These are phyloP conservation scores for Stegana nigrithorax DNA, from an alignment of 2,888 invertebrate species.

Conservation along the genomic window DNA sequence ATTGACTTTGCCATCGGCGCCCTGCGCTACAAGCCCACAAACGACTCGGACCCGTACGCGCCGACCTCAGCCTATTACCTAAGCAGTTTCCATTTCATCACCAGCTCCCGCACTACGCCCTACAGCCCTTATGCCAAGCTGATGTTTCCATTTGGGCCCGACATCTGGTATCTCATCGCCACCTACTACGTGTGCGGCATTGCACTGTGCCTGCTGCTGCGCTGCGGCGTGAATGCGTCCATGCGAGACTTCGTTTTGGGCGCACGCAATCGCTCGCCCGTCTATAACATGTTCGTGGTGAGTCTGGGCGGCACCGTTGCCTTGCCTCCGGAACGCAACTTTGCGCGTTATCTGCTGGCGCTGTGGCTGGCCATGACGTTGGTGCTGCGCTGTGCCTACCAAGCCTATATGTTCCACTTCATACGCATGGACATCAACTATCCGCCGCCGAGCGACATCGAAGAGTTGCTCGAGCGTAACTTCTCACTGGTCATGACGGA, in stretches of 20 bases:
- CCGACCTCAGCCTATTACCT: constrained; percentile 38
- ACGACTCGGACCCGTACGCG: constrained; percentile 29
- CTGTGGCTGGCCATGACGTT: constrained; percentile 58
- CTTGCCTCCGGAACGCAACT: constrained; percentile 51
- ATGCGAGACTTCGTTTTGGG: constrained; percentile 41
- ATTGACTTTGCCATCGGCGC: constrained; percentile 44
- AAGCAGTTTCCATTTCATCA: constrained; percentile 36
- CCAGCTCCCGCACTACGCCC: constrained; percentile 31
- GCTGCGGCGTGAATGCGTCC: neutral
- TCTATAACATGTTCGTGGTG: constrained; percentile 39
- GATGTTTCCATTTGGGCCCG: constrained; percentile 36
- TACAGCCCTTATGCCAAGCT: constrained; percentile 39
- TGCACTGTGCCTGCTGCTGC: neutral
- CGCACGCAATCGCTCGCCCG: constrained; percentile 33
- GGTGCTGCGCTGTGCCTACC: constrained; percentile 55
- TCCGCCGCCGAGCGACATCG: constrained; percentile 35
- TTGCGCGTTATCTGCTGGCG: constrained; percentile 58
- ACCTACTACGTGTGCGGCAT: constrained; percentile 30
- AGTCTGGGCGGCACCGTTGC: constrained; percentile 42
- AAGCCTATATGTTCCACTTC: constrained; percentile 43
- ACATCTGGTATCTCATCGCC: constrained; percentile 36
- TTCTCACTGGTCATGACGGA: constrained; percentile 38
- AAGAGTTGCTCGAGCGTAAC: constrained; percentile 24
- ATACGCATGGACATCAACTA: constrained; percentile 37
- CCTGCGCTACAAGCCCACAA: constrained; percentile 38